A percentile compares a stretch with the other conserved stretches of the same genome.
These are phyloP conservation scores for Syrista parreyssii DNA, from an alignment of 2,888 invertebrate species.

Conservation along the genomic window DNA sequence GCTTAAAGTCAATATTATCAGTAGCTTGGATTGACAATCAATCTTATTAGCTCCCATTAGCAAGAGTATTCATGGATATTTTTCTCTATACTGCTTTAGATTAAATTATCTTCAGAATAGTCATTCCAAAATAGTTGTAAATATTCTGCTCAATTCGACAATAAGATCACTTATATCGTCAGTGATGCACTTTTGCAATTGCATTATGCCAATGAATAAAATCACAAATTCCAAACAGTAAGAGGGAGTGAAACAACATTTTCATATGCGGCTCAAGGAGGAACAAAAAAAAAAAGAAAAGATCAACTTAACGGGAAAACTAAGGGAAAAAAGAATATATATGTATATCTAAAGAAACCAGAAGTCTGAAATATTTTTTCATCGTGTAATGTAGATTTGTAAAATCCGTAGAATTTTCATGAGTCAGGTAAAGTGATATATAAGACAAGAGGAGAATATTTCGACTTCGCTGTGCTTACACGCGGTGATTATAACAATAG, in stretches of 20 bases:
- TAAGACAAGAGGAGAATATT: too few species aligned
- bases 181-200: neutral
- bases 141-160: slow-evolving; percentile 24
- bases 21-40: neutral
- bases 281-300: neutral
- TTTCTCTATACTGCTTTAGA: neutral
- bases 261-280: neutral
- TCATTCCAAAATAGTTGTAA: slow-evolving; percentile 13
- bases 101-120: neutral
- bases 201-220: neutral
- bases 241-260: neutral
- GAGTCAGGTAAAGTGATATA: too few species aligned
- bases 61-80: neutral
- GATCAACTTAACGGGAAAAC: neutral
- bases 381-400: too few species aligned
- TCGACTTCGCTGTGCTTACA: too few species aligned
- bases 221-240: neutral
- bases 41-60: neutral
- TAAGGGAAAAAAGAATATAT: neutral
- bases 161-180: slow-evolving; percentile 10
- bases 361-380: too few species aligned
- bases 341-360: too few species aligned
- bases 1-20: neutral
- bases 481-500: too few species aligned
- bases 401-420: too few species aligned